Percentiles rank a stretch among this genome's conserved stretches.
Conservation (phyloP, 2,888 invertebrate genomes). For the Hermaeophaga mercurialis region DNA sequence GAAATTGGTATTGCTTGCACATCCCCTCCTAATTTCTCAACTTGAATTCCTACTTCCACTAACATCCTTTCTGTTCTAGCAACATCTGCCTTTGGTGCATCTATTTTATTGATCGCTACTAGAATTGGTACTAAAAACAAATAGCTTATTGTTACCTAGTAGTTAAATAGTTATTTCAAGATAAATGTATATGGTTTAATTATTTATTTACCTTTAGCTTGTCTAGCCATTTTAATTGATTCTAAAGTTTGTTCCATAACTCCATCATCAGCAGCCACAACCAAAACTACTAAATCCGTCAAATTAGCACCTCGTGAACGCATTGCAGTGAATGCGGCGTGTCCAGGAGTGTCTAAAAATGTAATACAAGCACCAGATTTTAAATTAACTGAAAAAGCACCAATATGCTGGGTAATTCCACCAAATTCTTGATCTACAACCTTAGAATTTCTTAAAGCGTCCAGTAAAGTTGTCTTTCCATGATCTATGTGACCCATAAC, state of each 20-base stretch:
- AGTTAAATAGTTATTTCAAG: no score
- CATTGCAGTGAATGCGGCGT: conserved; percentile 97
- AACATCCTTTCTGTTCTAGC: conserved; percentile 80
- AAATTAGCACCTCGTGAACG: conserved; percentile 89
- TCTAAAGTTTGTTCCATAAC: conserved; percentile 98
- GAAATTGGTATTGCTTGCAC: conserved; percentile 90
- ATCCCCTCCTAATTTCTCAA: conserved; percentile 91
- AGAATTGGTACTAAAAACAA: conserved; percentile 83
- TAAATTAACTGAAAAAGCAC: conserved; percentile 84
- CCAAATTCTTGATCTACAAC: conserved; percentile 94
- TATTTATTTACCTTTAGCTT: conserved; percentile 67
- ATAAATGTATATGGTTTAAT: neutral
- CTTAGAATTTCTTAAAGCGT: conserved; percentile 81
- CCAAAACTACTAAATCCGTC: conserved; percentile 93
- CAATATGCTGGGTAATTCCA: conserved; percentile 98
- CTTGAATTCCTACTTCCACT: conserved; percentile 75
- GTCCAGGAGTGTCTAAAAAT: conserved; percentile 98
- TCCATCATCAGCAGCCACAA: conserved; percentile 98
- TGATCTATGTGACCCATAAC: conserved; percentile 99
- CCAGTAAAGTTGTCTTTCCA: conserved; percentile 94
- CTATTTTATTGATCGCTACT: conserved; percentile 98
- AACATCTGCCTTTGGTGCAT: conserved; percentile 88
- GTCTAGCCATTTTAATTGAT: conserved; percentile 83
- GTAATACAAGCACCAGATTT: conserved; percentile 80
- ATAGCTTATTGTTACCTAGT: no score